These are phyloP conservation scores for Lasaia peninsularis DNA, from an alignment of 1,140 invertebrate genomes.

Conservation along the genomic window DNA sequence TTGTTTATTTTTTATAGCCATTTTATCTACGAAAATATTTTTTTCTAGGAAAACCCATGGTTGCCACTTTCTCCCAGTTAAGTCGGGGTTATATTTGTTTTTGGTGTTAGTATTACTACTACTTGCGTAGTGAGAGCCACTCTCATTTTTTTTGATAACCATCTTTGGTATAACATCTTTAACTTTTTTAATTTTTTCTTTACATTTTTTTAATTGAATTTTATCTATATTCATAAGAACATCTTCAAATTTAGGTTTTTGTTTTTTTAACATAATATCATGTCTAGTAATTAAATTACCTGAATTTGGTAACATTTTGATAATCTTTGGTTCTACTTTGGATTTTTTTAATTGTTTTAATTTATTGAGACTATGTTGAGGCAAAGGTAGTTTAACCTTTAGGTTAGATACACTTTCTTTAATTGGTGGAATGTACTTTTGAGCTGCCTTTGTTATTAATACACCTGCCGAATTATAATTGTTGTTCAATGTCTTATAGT, in stretches of 20 bases:
- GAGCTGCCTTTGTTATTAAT: conserved; percentile 70
- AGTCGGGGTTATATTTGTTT: conserved; percentile 51
- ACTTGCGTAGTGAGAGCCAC: conserved; percentile 72
- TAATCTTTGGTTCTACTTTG: conserved; percentile 53
- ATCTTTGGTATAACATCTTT: conserved; percentile 68
- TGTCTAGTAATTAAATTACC: conserved; percentile 28
- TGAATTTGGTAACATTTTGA: conserved; percentile 31
- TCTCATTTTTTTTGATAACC: conserved; percentile 70
- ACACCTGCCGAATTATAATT: conserved; percentile 39
- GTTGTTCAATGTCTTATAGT: conserved; percentile 34
- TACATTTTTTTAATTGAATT: conserved; percentile 64
- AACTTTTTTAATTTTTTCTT: conserved; percentile 58
- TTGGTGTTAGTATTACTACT: conserved; percentile 33
- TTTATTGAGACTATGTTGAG: conserved; percentile 62
- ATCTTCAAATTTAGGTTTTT: conserved; percentile 74
- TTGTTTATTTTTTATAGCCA: conserved; percentile 57
- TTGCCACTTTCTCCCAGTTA: conserved; percentile 73
- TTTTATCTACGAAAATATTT: conserved; percentile 68
- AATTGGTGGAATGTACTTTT: conserved; percentile 73
- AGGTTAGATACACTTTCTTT: conserved; percentile 55
- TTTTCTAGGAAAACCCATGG: conserved; percentile 72
- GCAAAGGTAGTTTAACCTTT: conserved; percentile 65
- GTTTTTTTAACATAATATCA: conserved; percentile 42
- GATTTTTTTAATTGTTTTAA: conserved; percentile 62
- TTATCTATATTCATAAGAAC: conserved; percentile 74